A percentile compares a stretch with the other conserved stretches of the same genome.
Conservation (phyloP, 2,797 vertebrate species). For the Lithobates pipiens region DNA sequence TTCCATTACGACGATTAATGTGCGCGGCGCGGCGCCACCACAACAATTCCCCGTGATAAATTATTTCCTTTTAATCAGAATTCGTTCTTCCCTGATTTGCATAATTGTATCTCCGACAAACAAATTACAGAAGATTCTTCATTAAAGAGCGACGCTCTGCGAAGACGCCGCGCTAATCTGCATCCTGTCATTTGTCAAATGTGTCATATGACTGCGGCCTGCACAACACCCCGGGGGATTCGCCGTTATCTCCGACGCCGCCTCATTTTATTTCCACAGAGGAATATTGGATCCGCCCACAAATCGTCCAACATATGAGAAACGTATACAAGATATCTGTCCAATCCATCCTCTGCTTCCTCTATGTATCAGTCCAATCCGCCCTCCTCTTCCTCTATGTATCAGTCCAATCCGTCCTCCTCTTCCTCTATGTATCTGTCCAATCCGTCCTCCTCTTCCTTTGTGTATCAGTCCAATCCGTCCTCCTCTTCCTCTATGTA, state of each 20-base stretch:
- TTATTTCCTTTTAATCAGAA: constrained; percentile 89
- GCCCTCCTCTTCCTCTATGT: no score
- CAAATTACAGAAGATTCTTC: constrained; percentile 84
- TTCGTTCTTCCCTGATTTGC: constrained; percentile 82
- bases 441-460: no score
- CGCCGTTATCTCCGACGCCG: background rate
- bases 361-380: no score
- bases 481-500: no score
- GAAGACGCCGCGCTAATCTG: constrained; percentile 75
- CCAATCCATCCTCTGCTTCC: no score
- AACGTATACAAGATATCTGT: no score
- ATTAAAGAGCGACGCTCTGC: constrained; percentile 83
- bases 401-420: no score
- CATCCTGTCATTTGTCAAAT: constrained; percentile 78
- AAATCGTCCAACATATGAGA: no score
- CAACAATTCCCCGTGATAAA: constrained; percentile 92
- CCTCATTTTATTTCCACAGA: no score
- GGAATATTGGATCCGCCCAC: no score
- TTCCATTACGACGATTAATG: constrained; percentile 98
- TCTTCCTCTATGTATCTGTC: no score
- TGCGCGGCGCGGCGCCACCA: constrained; percentile 84
- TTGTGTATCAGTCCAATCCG: no score
- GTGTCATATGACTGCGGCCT: background rate
- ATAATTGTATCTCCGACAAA: constrained; percentile 85
- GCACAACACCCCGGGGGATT: background rate